A percentile compares a stretch with the other conserved stretches of the same genome.
Evolutionary conservation across 2,113 vertebrate species (phyloP).

Genomic region (Cryptomyrus ogoouensis): DNA sequence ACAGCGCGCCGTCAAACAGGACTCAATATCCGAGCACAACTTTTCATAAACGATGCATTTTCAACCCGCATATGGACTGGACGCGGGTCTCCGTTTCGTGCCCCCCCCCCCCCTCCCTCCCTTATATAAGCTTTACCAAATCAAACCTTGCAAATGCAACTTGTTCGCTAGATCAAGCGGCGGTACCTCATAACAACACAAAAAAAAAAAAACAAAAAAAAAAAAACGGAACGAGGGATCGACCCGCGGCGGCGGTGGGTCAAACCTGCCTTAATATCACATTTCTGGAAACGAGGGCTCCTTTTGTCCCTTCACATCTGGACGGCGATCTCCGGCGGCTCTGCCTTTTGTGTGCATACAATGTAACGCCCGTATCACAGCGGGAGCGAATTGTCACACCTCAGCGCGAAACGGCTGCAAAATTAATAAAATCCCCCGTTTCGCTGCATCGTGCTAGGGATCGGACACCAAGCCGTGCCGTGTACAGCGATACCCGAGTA

Average conservation of each 20-base stretch:
- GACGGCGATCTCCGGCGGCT: conserved; percentile 39
- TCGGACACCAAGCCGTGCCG: not conserved
- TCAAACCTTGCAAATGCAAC: not conserved
- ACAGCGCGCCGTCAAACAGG: not conserved
- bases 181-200: not conserved
- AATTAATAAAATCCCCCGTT: not conserved
- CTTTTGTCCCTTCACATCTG: not conserved
- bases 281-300: not conserved
- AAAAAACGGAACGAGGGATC: not conserved
- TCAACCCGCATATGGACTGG: not conserved
- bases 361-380: conserved; percentile 41
- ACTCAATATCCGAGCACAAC: not conserved
- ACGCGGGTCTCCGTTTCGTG: not conserved
- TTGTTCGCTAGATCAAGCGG: not conserved
- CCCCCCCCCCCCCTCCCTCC: not conserved
- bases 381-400: conserved; percentile 41
- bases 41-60: conserved; percentile 18
- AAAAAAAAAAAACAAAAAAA: not conserved
- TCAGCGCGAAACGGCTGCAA: not conserved
- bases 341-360: conserved; percentile 47
- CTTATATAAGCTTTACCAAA: conserved; percentile 7
- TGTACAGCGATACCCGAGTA: not conserved
- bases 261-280: not conserved
- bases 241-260: not conserved
- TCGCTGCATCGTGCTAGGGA: not conserved